Evolutionary conservation across 2,113 vertebrate genomes (phyloP), one percentile per base, ranked within the genome.

Genomic region (Melanerpes aurifrons): DNA sequence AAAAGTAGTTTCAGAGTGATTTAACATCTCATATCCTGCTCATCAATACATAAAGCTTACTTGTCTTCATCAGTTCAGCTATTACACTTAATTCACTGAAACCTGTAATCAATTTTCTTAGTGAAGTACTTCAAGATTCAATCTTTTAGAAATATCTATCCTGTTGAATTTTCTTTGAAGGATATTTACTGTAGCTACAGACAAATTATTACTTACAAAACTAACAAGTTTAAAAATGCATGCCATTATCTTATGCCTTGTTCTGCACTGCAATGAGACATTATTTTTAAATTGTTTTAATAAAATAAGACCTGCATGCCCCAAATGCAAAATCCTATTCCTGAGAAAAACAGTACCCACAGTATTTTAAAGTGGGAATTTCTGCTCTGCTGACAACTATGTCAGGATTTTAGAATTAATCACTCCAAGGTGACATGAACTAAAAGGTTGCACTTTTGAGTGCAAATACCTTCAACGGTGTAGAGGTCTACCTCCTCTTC

Each of bases 401-500:
- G 20, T 32, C 28, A 62, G 25, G 20, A 58, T 12, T 78, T 81
- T 7, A 61, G 18, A 25, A 64, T 57, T 13, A 79, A 48, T 57
- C 32, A 22, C 84, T 26, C 9, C 53, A 81, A 69, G n/a, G 26
- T 15, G 83, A 21, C 22, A 6, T 32, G 18, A 8, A 93, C 62
- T 9, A 37, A 67, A 84, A 89, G 11, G 43, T 45, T n/a, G 15
- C 11, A 35, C 57, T 89, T 66, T 61, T 37, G 58, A 74, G 21
- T 58, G 28, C 43, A 26, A 67, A 28, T 98, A 99, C 99, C 99
- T 98, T 98, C 98, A 69, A 99, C 93, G 81, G 80, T 97, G 96
- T 98, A 99, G 82, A 96, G 94, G 14, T 97, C 87, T 53, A 99
- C 98, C 90, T 98, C 98, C 84, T 98, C 98, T 88, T 99, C 98